These are phyloP conservation scores for Ooceraea biroi DNA, from an alignment of 1,140 invertebrate genomes.

Conservation along the genomic window DNA sequence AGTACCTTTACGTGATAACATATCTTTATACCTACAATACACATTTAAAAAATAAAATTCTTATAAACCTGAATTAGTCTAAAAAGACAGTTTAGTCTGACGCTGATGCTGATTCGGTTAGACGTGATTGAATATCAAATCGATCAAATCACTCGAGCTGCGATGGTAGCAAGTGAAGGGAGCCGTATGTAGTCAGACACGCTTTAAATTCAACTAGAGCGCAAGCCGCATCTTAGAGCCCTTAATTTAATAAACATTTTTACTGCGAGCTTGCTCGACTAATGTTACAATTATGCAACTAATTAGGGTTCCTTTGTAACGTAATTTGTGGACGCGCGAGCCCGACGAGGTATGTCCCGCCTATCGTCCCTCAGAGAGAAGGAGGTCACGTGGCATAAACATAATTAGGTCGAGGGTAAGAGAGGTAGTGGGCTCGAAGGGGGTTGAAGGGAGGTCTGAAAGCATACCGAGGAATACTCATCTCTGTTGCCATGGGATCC, in stretches of 20 bases:
- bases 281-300: conserved; percentile 65
- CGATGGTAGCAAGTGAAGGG: neutral
- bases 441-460: conserved; percentile 13
- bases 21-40: neutral
- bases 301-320: conserved; percentile 65
- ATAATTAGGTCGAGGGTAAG: conserved; percentile 72
- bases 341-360: conserved; percentile 62
- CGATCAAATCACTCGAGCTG: neutral
- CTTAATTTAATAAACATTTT: conserved; percentile 63
- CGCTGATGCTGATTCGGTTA: neutral
- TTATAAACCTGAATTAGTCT: neutral
- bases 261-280: conserved; percentile 57
- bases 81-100: neutral
- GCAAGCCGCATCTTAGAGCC: conserved; percentile 49
- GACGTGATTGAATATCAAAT: neutral
- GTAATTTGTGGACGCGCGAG: conserved; percentile 60
- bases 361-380: conserved; percentile 57
- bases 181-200: conserved; percentile 2
- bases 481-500: conserved; percentile 63
- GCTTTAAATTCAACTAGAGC: conserved; percentile 20
- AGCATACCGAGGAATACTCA: conserved; percentile 57
- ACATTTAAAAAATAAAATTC: neutral
- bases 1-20: neutral
- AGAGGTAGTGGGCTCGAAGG: conserved; percentile 6
- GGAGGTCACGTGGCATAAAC: conserved; percentile 67